These are phyloP conservation scores for Cyclargus thomasi DNA, from an alignment of 1,140 invertebrate species.

Conservation along the genomic window DNA sequence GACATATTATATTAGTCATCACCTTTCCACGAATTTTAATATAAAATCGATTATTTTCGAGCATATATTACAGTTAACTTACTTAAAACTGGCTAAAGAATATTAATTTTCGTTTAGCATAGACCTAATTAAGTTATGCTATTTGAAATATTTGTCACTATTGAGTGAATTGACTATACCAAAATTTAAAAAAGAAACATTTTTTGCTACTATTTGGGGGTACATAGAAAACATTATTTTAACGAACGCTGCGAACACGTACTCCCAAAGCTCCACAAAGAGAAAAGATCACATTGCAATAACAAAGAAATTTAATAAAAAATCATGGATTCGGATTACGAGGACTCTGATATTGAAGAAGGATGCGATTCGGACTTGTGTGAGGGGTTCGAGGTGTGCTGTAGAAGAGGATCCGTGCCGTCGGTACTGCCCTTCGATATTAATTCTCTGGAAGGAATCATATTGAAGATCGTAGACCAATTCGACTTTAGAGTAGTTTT, in stretches of 20 bases:
- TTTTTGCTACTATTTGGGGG: not conserved
- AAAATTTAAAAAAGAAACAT: too few relatives aligned
- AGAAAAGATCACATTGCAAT: not conserved
- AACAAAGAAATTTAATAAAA: not conserved
- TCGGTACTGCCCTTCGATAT: slow-evolving; percentile 48
- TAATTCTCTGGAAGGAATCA: slow-evolving; percentile 47
- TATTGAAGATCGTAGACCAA: slow-evolving; percentile 48
- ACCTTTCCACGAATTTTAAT: too few relatives aligned
- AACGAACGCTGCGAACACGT: not conserved
- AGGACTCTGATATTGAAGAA: slow-evolving; percentile 35
- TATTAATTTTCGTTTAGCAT: too few relatives aligned
- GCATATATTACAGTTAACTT: too few relatives aligned
- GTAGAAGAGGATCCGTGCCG: slow-evolving; percentile 28
- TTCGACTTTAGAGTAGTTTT: slow-evolving; percentile 56
- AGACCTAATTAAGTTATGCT: too few relatives aligned
- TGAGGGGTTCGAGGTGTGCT: slow-evolving; percentile 29
- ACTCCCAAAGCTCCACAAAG: not conserved
- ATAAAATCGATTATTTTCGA: too few relatives aligned
- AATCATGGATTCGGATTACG: slow-evolving; percentile 25
- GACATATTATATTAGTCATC: too few relatives aligned
- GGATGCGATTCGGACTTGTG: slow-evolving; percentile 24
- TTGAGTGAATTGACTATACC: too few relatives aligned
- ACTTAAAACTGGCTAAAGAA: too few relatives aligned
- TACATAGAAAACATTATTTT: slow-evolving; percentile 10
- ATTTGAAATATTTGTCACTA: too few relatives aligned